Evolutionary conservation across 2,888 invertebrate species (phyloP).

Genomic region (Stenoptilia bipunctidactyla): DNA sequence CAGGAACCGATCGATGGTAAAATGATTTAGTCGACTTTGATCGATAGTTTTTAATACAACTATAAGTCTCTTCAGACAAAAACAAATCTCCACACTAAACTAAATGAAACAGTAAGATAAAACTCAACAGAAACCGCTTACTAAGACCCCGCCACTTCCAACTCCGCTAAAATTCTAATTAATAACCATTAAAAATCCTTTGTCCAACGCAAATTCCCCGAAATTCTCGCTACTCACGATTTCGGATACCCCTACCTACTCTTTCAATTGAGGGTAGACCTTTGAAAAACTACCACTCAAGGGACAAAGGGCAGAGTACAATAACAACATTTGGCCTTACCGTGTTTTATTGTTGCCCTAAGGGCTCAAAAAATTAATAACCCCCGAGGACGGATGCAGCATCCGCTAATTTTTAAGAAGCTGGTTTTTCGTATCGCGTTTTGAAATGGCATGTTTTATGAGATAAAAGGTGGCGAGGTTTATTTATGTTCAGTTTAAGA

Average conservation of each 20-base stretch:
- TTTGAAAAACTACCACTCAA: slow-evolving; percentile 1
- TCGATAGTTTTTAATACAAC: too few species aligned
- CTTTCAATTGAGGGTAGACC: not conserved
- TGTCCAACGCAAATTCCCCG: not conserved
- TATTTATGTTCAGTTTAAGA: too few species aligned
- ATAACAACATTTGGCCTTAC: slow-evolving; percentile 6
- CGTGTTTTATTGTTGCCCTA: not conserved
- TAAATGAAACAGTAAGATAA: not conserved
- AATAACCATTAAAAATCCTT: not conserved
- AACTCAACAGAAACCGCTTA: too few species aligned
- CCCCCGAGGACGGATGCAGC: not conserved
- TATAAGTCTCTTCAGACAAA: too few species aligned
- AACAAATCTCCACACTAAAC: too few species aligned
- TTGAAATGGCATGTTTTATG: too few species aligned
- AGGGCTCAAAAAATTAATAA: not conserved
- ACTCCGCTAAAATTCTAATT: not conserved
- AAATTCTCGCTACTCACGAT: not conserved
- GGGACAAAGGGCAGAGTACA: not conserved
- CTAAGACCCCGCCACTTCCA: too few species aligned
- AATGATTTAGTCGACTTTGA: too few species aligned
- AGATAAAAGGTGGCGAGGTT: too few species aligned
- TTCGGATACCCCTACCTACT: not conserved
- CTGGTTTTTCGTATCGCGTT: too few species aligned
- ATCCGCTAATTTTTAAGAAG: not conserved
- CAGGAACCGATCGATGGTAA: too few species aligned